Conservation (phyloP, 2,888 invertebrate species). For the Hypomecis atomaria region DNA sequence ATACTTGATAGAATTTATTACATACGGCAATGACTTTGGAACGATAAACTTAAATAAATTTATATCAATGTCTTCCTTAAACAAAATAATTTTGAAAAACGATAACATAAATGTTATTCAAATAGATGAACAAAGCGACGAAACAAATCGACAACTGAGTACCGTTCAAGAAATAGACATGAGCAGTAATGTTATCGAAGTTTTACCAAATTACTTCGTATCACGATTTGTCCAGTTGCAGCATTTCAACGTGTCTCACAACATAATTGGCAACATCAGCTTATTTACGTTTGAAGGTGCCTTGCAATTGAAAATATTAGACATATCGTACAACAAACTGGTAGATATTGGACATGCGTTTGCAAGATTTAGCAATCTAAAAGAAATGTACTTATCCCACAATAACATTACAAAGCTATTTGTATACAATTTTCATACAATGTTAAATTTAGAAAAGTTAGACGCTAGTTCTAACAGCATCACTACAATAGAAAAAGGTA, state of each 20-base stretch:
- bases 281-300: constrained; percentile 26
- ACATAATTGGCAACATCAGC: constrained; percentile 18
- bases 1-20: constrained; percentile 5
- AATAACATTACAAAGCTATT: constrained; percentile 21
- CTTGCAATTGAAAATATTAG: constrained; percentile 21
- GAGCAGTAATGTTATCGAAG: constrained; percentile 18
- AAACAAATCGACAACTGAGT: neutral
- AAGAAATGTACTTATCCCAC: constrained; percentile 7
- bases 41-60: constrained; percentile 21
- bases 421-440: constrained; percentile 17
- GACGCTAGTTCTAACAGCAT: constrained; percentile 19
- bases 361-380: constrained; percentile 18
- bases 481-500: constrained; percentile 5
- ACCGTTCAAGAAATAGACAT: constrained; percentile 15
- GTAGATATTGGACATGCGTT: constrained; percentile 19
- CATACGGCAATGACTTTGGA: constrained; percentile 15
- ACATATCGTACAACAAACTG: constrained; percentile 23
- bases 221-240: constrained; percentile 12
- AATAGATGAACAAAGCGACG: neutral
- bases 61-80: neutral
- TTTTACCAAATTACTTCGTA: constrained; percentile 19
- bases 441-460: constrained; percentile 21
- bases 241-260: constrained; percentile 23
- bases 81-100: constrained; percentile 4
- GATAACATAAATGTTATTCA: constrained; percentile 19